Conservation (phyloP, 2,888 invertebrate genomes). For the Cybosia mesomella region DNA sequence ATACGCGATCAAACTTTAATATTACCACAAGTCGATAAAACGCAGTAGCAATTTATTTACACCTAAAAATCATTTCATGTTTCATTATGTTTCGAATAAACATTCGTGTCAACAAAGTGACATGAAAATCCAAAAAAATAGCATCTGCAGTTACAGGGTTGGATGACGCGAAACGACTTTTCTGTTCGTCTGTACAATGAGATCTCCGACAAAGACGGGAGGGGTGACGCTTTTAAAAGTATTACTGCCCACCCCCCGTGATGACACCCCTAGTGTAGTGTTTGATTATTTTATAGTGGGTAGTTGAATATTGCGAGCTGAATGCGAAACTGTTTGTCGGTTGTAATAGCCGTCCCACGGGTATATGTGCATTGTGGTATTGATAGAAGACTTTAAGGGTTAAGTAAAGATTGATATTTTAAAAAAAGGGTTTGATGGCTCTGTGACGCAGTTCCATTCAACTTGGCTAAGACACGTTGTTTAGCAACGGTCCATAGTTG, state of each 20-base stretch:
- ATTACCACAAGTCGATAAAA: not conserved
- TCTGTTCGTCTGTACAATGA: constrained; percentile 70
- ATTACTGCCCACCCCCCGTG: constrained; percentile 70
- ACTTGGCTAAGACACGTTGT: not conserved
- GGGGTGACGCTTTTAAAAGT: constrained; percentile 83
- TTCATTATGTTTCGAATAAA: not conserved
- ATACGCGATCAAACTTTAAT: too few relatives aligned
- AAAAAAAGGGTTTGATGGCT: constrained; percentile 10
- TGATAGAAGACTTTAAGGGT: constrained; percentile 14
- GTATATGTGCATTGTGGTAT: constrained; percentile 19
- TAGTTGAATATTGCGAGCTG: constrained; percentile 61
- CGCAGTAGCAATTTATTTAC: not conserved
- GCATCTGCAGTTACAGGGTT: constrained; percentile 50
- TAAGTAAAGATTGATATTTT: constrained; percentile 14
- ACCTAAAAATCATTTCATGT: not conserved
- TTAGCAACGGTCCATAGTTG: too few relatives aligned
- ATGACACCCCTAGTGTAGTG: constrained; percentile 63
- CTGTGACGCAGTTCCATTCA: too few relatives aligned
- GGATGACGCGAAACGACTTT: constrained; percentile 56
- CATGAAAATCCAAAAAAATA: constrained; percentile 49
- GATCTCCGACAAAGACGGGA: constrained; percentile 72
- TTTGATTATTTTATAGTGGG: constrained; percentile 70
- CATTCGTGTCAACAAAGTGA: constrained; percentile 21
- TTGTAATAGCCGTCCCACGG: constrained; percentile 47
- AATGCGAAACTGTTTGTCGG: constrained; percentile 54